Evolutionary conservation across 2,797 vertebrate species (phyloP).

Genomic region (Gymnopithys bicolor): DNA sequence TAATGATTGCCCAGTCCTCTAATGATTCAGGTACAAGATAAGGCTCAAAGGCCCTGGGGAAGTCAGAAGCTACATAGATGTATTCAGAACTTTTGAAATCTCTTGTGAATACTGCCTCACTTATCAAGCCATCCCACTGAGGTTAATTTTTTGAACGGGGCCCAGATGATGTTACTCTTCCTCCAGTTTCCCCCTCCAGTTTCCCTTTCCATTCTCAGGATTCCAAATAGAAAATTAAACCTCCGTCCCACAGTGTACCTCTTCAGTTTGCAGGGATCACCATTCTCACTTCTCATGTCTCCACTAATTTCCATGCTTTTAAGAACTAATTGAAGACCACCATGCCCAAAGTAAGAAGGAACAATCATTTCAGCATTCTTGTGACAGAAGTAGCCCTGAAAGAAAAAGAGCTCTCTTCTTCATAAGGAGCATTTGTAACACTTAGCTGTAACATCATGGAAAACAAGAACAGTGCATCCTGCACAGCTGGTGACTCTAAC

Average conservation of each 20-base stretch:
- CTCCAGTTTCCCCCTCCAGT: background rate
- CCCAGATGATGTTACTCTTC: background rate
- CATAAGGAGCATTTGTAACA: constrained; percentile 9
- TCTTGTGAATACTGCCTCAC: background rate
- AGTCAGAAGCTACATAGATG: background rate
- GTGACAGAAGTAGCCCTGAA: background rate
- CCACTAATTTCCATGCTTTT: background rate
- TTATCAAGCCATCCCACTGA: background rate
- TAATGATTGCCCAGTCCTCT: background rate
- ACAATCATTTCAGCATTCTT: background rate
- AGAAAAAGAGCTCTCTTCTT: background rate
- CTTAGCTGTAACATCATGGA: background rate
- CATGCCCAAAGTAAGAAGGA: background rate
- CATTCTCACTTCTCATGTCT: background rate
- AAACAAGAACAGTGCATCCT: background rate
- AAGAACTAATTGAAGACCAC: background rate
- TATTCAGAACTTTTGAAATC: background rate
- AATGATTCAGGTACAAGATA: background rate
- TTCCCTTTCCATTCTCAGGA: background rate
- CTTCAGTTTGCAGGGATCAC: background rate
- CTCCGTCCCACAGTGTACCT: background rate
- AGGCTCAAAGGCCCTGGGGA: background rate
- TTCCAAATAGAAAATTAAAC: background rate
- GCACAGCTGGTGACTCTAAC: background rate
- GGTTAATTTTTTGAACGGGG: background rate